Evolutionary conservation across 1,140 invertebrate species (phyloP).

Genomic region (Prorops nasuta): DNA sequence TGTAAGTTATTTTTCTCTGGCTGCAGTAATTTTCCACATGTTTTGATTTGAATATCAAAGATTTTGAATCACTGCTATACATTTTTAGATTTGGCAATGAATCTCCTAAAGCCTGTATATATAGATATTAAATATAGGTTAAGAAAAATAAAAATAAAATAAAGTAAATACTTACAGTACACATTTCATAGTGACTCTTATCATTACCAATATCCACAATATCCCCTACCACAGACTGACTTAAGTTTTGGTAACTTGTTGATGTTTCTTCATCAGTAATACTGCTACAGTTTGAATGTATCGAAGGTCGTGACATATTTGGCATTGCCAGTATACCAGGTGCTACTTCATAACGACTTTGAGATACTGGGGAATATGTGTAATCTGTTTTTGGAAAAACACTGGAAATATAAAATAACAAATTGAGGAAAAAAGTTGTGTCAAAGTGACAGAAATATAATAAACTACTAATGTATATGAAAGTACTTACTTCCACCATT

Average conservation of each 20-base stretch:
- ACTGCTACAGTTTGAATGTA: slow-evolving; percentile 40
- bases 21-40: slow-evolving; percentile 31
- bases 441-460: slow-evolving; percentile 6
- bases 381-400: slow-evolving; percentile 81
- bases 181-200: slow-evolving; percentile 18
- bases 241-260: slow-evolving; percentile 32
- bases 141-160: slow-evolving; percentile 4
- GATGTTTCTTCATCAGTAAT: slow-evolving; percentile 30
- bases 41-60: slow-evolving; percentile 32
- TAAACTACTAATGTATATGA: slow-evolving; percentile 5
- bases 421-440: slow-evolving; percentile 1
- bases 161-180: slow-evolving; percentile 18
- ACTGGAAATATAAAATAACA: slow-evolving; percentile 20
- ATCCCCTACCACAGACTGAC: slow-evolving; percentile 22
- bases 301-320: slow-evolving; percentile 74
- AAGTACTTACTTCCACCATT: slow-evolving; percentile 55
- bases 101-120: background rate
- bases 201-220: slow-evolving; percentile 13
- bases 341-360: slow-evolving; percentile 72
- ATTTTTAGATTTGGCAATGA: too few relatives aligned
- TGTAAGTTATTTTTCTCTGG: slow-evolving; percentile 29
- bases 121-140: background rate
- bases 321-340: slow-evolving; percentile 76
- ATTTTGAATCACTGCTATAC: too few relatives aligned
- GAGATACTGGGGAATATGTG: slow-evolving; percentile 74